These are phyloP conservation scores for Panopea generosa DNA, from an alignment of 2,888 invertebrate species.

Conservation along the genomic window DNA sequence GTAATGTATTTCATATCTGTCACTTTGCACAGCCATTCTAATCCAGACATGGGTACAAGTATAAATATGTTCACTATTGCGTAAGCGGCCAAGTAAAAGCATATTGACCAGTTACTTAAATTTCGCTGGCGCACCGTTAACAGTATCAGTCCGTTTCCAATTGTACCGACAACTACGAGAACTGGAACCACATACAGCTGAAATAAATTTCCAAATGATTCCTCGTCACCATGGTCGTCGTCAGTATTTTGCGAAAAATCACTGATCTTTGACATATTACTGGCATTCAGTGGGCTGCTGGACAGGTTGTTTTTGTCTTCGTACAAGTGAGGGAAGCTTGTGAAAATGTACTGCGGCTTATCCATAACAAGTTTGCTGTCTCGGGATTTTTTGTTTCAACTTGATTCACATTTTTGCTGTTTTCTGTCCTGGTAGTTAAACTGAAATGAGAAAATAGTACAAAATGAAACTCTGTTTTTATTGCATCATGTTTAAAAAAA, in stretches of 20 bases:
- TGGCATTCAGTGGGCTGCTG: neutral
- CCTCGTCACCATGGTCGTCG: neutral
- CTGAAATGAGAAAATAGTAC: too few species aligned
- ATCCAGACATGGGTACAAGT: slow-evolving; percentile 75
- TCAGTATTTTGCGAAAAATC: neutral
- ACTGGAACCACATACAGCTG: slow-evolving; percentile 73
- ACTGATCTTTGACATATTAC: neutral
- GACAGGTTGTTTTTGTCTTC: neutral
- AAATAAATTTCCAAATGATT: slow-evolving; percentile 43
- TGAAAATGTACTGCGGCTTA: neutral
- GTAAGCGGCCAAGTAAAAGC: slow-evolving; percentile 78
- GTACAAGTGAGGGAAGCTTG: neutral
- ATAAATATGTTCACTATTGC: slow-evolving; percentile 75
- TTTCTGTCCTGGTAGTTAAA: too few species aligned
- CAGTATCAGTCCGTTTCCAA: slow-evolving; percentile 77
- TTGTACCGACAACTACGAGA: slow-evolving; percentile 76
- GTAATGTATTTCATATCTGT: slow-evolving; percentile 71
- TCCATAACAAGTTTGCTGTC: slow-evolving; percentile 1
- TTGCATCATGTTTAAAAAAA: too few species aligned
- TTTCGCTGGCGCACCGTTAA: slow-evolving; percentile 71
- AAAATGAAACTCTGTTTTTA: too few species aligned
- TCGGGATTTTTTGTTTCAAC: too few species aligned
- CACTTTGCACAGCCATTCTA: slow-evolving; percentile 77
- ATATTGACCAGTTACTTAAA: slow-evolving; percentile 74
- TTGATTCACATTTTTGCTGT: too few species aligned